These are phyloP conservation scores for Catharus ustulatus DNA, from an alignment of 2,797 vertebrate genomes.

Conservation along the genomic window DNA sequence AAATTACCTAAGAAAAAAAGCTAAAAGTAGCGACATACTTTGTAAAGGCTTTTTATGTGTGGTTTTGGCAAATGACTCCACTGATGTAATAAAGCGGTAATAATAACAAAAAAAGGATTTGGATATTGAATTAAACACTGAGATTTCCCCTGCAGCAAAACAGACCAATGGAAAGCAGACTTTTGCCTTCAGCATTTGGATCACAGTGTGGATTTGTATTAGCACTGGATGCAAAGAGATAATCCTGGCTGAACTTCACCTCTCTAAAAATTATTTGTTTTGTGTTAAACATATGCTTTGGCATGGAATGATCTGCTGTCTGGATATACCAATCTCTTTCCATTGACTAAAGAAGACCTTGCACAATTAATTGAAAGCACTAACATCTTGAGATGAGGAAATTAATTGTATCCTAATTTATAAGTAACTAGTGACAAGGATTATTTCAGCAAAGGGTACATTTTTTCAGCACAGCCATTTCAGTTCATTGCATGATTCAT, in stretches of 20 bases:
- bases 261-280: background rate
- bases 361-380: background rate
- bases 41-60: background rate
- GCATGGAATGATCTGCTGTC: background rate
- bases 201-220: background rate
- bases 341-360: background rate
- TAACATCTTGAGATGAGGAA: background rate
- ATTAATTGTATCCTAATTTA: background rate
- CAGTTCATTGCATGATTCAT: background rate
- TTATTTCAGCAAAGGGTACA: background rate
- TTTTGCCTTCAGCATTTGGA: background rate
- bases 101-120: background rate
- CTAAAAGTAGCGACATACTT: background rate
- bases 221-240: background rate
- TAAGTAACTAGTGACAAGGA: background rate
- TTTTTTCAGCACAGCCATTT: background rate
- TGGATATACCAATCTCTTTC: background rate
- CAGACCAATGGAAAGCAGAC: background rate
- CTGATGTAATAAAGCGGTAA: background rate
- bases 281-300: background rate
- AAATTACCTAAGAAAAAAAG: background rate
- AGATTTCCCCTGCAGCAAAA: background rate
- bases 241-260: background rate
- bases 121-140: background rate
- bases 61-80: background rate